Conservation (phyloP, 1,140 invertebrate species). For the Halictus rubicundus region DNA sequence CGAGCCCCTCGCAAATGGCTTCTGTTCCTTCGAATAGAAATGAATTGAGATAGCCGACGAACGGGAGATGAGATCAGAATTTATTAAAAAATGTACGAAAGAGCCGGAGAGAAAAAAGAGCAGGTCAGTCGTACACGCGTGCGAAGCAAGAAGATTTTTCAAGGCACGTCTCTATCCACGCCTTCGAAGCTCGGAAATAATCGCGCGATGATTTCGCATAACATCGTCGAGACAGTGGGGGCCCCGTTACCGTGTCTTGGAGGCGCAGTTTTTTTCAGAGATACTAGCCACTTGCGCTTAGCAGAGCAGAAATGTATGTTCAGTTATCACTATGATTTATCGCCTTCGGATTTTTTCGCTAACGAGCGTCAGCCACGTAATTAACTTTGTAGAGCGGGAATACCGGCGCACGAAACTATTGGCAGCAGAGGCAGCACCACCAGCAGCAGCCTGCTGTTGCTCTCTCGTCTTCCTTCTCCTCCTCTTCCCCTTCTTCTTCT, state of each 20-base stretch:
- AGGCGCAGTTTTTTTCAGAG: constrained; percentile 18
- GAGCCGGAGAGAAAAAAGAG: too few species aligned
- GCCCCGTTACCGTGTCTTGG: constrained; percentile 40
- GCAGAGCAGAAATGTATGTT: constrained; percentile 50
- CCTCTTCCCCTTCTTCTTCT: neutral
- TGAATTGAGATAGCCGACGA: too few species aligned
- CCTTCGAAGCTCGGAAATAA: neutral
- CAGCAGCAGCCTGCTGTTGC: too few species aligned
- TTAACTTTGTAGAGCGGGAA: constrained; percentile 48
- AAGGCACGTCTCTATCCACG: too few species aligned
- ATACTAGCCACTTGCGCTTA: constrained; percentile 45
- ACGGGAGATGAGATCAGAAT: too few species aligned
- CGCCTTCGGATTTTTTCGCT: constrained; percentile 51
- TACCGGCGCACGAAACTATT: constrained; percentile 26
- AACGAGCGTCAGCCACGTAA: constrained; percentile 51
- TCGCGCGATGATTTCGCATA: constrained; percentile 25
- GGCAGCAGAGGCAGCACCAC: constrained; percentile 12
- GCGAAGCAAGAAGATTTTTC: too few species aligned
- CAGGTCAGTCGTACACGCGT: too few species aligned
- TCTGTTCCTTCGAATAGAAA: too few species aligned
- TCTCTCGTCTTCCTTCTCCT: neutral
- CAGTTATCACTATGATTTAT: constrained; percentile 52
- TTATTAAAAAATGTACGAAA: too few species aligned
- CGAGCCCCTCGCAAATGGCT: too few species aligned
- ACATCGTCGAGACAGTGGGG: constrained; percentile 7